Conservation (phyloP, 2,888 invertebrate genomes). For the Drosophila paranaensis region DNA sequence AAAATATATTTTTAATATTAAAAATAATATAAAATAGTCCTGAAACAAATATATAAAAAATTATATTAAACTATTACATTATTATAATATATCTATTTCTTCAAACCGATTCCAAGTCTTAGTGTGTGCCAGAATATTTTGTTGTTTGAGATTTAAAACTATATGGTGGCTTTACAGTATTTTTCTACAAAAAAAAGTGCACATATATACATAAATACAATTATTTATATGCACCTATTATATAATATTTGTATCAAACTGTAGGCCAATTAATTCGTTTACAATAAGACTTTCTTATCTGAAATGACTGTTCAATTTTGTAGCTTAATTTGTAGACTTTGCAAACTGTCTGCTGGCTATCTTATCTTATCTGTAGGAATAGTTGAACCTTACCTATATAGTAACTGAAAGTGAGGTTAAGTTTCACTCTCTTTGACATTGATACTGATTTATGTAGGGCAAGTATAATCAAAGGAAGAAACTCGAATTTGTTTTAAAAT, state of each 20-base stretch:
- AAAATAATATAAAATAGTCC: no score
- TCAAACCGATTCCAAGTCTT: no score
- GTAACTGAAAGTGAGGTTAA: background rate
- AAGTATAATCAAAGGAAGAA: background rate
- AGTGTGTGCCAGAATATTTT: no score
- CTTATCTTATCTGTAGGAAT: slow-evolving; percentile 31
- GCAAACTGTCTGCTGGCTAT: slow-evolving; percentile 10
- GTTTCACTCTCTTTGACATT: background rate
- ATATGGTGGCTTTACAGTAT: no score
- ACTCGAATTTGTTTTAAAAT: slow-evolving; percentile 29
- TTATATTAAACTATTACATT: no score
- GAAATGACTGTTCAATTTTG: background rate
- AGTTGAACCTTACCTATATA: background rate
- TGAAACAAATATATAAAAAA: no score
- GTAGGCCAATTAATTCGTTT: background rate
- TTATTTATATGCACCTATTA: no score
- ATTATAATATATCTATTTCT: no score
- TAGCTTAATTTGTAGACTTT: background rate
- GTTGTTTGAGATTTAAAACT: no score
- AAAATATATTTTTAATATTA: no score
- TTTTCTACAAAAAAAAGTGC: background rate
- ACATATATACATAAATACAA: background rate
- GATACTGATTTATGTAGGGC: background rate
- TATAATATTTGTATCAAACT: background rate
- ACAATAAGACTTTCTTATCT: background rate